phyloP scores from a whole-genome alignment of 1,140 invertebrate species.

The Araneus ventricosus region DNA sequence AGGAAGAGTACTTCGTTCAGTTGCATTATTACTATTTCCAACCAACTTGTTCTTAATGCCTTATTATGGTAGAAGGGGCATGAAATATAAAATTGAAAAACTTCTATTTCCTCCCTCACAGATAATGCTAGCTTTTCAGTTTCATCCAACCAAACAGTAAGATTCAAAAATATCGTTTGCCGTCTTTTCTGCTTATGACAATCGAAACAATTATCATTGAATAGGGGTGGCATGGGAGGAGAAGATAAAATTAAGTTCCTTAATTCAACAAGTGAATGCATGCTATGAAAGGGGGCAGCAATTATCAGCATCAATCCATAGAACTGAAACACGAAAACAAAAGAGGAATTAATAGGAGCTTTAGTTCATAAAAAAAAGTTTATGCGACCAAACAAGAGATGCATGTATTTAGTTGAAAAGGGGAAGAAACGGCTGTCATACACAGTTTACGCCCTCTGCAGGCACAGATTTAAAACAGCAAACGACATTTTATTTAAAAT shows the following conservation, averaged over 20 bases:
- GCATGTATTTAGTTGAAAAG: not conserved
- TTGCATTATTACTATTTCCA: too few relatives aligned
- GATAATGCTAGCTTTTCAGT: not conserved
- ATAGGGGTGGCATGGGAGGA: not conserved
- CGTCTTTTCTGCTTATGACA: slow-evolving; percentile 7
- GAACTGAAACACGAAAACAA: not conserved
- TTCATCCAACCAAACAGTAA: not conserved
- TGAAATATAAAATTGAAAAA: not conserved
- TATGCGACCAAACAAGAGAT: not conserved
- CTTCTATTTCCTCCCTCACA: not conserved
- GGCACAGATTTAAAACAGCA: not conserved
- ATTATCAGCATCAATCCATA: slow-evolving; percentile 1
- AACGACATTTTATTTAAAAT: not conserved
- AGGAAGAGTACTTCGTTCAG: too few relatives aligned
- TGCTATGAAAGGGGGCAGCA: not conserved
- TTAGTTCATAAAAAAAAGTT: not conserved
- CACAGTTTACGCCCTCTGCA: not conserved
- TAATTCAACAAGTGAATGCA: not conserved
- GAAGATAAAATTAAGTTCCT: not conserved
- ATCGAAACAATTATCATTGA: slow-evolving; percentile 11
- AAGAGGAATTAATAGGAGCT: slow-evolving; percentile 11
- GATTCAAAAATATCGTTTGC: not conserved
- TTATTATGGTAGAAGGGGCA: not conserved
- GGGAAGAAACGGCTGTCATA: not conserved
- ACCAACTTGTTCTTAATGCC: not conserved